Evolutionary conservation across 2,888 invertebrate species (phyloP).

Genomic region (Ormia ochracea): DNA sequence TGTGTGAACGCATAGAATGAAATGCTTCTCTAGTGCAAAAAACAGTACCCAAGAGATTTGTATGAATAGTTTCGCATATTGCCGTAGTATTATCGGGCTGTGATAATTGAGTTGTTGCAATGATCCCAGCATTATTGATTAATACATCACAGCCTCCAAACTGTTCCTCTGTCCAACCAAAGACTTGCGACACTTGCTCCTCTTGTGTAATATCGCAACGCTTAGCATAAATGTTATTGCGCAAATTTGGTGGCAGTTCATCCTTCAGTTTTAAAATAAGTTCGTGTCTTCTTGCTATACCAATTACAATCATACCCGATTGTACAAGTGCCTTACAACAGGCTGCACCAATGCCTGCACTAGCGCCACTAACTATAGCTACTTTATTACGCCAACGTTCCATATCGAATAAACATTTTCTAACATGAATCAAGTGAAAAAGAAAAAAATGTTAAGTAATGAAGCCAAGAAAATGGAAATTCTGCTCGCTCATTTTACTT

Average conservation of each 20-base stretch:
- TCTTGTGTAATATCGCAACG: slow-evolving; percentile 78
- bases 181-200: slow-evolving; percentile 78
- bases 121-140: slow-evolving; percentile 81
- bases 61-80: slow-evolving; percentile 76
- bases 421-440: neutral
- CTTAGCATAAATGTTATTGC: slow-evolving; percentile 67
- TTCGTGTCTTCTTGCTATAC: slow-evolving; percentile 78
- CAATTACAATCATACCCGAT: slow-evolving; percentile 79
- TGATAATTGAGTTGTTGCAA: slow-evolving; percentile 70
- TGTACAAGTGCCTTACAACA: slow-evolving; percentile 77
- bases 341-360: slow-evolving; percentile 81
- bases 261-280: slow-evolving; percentile 68
- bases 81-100: slow-evolving; percentile 67
- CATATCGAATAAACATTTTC: slow-evolving; percentile 70
- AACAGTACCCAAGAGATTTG: slow-evolving; percentile 78
- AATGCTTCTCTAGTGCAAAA: slow-evolving; percentile 78
- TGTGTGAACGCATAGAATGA: slow-evolving; percentile 76
- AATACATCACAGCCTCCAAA: slow-evolving; percentile 80
- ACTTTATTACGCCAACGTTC: slow-evolving; percentile 81
- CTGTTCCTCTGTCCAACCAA: slow-evolving; percentile 77
- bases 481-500: neutral
- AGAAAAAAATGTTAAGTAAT: neutral
- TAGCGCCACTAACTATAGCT: slow-evolving; percentile 82
- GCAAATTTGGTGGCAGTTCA: slow-evolving; percentile 64
- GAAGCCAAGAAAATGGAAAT: slow-evolving; percentile 38